Conservation (phyloP, 1,140 invertebrate species). For the Drosophila serrata region DNA sequence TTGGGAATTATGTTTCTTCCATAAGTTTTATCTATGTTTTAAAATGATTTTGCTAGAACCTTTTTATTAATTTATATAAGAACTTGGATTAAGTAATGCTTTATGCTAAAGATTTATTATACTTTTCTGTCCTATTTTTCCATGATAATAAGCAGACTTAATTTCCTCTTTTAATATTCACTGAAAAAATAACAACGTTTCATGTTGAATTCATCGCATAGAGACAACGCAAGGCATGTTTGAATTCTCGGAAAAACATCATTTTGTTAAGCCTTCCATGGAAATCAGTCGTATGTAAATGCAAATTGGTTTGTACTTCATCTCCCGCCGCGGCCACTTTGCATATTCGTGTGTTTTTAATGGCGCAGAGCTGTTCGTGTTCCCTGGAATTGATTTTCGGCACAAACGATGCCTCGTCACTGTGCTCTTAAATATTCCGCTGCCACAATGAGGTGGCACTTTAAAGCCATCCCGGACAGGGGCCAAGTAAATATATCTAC, state of each 20-base stretch:
- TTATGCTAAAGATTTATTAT: too few species aligned
- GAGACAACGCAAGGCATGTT: constrained; percentile 1
- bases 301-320: constrained; percentile 49
- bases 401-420: constrained; percentile 43
- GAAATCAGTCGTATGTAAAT: constrained; percentile 44
- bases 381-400: constrained; percentile 31
- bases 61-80: too few species aligned
- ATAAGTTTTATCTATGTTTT: too few species aligned
- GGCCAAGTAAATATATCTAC: constrained; percentile 63
- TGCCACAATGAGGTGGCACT: constrained; percentile 61
- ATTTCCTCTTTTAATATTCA: neutral
- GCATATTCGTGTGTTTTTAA: constrained; percentile 47
- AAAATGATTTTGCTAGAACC: too few species aligned
- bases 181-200: neutral
- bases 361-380: constrained; percentile 17
- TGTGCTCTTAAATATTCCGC: constrained; percentile 53
- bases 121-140: too few species aligned
- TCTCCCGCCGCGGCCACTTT: constrained; percentile 27
- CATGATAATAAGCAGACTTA: neutral
- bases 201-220: neutral
- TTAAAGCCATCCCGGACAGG: constrained; percentile 46
- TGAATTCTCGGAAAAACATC: neutral
- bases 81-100: neutral
- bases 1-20: too few species aligned
- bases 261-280: constrained; percentile 32